Percentiles rank a stretch among this genome's conserved stretches.
phyloP scores from a whole-genome alignment of 2,113 vertebrate species.

The Albula goreensis region DNA sequence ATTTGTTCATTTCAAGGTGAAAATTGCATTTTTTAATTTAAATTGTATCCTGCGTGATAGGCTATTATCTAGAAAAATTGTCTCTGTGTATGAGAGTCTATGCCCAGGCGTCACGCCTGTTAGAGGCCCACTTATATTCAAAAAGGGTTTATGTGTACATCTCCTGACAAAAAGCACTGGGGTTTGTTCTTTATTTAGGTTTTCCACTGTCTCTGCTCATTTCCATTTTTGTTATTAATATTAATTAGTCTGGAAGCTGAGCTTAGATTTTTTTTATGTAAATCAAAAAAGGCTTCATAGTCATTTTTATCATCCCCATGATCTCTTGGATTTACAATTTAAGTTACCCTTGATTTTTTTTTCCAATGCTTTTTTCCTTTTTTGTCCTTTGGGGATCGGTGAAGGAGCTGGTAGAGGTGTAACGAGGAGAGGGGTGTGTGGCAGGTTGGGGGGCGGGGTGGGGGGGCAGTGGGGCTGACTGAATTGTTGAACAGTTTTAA shows the following conservation, averaged over 20 bases:
- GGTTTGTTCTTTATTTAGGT: slow-evolving; percentile 42
- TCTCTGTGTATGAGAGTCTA: slow-evolving; percentile 93
- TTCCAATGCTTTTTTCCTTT: slow-evolving; percentile 11
- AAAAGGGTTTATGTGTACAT: slow-evolving; percentile 78
- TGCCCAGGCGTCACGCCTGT: slow-evolving; percentile 87
- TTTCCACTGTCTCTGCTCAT: slow-evolving; percentile 44
- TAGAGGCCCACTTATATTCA: slow-evolving; percentile 83
- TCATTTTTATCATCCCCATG: slow-evolving; percentile 14
- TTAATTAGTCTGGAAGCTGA: slow-evolving; percentile 71
- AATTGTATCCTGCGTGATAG: slow-evolving; percentile 99
- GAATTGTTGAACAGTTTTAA: background rate
- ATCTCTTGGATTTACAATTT: slow-evolving; percentile 30
- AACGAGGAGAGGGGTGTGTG: slow-evolving; percentile 30
- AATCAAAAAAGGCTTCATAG: slow-evolving; percentile 43
- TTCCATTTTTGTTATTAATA: slow-evolving; percentile 58
- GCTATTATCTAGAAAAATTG: slow-evolving; percentile 99
- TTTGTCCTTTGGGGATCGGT: background rate
- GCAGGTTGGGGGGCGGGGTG: background rate
- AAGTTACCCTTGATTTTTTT: slow-evolving; percentile 22
- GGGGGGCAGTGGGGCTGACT: background rate
- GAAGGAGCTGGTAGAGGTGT: slow-evolving; percentile 25
- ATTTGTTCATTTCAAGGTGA: slow-evolving; percentile 99
- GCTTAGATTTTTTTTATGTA: slow-evolving; percentile 46
- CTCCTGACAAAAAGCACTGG: slow-evolving; percentile 66
- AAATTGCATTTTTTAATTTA: slow-evolving; percentile 99